Evolutionary conservation across 2,113 vertebrate species (phyloP), one percentile per base, ranked within the genome.

Genomic region (Eurystomus gularis): DNA sequence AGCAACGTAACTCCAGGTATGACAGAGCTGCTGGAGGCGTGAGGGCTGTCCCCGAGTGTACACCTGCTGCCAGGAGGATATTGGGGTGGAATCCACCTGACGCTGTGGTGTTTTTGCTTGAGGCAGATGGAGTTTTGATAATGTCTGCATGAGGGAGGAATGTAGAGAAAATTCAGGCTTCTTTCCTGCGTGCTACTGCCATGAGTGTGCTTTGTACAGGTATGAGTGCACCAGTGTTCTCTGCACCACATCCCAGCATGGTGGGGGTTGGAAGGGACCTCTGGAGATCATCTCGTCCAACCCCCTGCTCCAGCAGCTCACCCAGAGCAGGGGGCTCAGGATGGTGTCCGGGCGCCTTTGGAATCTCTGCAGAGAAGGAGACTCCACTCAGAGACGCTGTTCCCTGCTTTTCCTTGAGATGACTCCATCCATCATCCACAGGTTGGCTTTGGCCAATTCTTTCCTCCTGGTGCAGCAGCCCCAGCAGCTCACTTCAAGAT

Each of bases 1-100:
- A 48, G 28, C 2, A 40, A 3, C 6, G 2, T 1, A 17, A 3
- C 3, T 0, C 4, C 17, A 3, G 54, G 73, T 6, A 2, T 9
- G 10, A 6, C 20, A 9, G 18, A 28, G 48, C 37, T 33, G 35
- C 48, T 5, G 7, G 44, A 46, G 72, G 12, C 12, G 3, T 2
- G n/a, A 15, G 33, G 69, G 37, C 62, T 29, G 61, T 4, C 39
- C 58, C 48, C 6, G 10, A 3, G 4, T 3, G 42, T 31, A 31
- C 42, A 10, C 11, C 64, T 42, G 13, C 54, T 42, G 26, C 51
- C 25, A 19, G 12, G 7, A 14, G 54, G 75, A 3, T 10, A 24
- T 8, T 0, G 8, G 80, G 57, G 37, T 33, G 44, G 44, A 40
- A 66, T n/a, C 39, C 37, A 31, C 29, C 26, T 52, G 26, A 6